A percentile compares a stretch with the other conserved stretches of the same genome.
Conservation (phyloP, 2,113 vertebrate species). For the Malurus melanocephalus region DNA sequence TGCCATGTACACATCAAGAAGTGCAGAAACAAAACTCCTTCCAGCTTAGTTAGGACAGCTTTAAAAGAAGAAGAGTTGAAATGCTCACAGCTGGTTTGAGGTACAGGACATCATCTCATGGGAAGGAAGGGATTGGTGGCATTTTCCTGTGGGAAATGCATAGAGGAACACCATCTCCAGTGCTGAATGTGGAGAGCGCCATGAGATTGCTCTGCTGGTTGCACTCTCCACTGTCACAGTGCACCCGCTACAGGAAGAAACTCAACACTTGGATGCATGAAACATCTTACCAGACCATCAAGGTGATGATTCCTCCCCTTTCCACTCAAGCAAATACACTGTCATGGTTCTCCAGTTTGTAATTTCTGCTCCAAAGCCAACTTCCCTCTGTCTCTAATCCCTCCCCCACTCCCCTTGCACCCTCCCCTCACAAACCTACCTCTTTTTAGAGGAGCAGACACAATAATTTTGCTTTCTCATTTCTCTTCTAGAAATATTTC, state of each 20-base stretch:
- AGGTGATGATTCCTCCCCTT: background rate
- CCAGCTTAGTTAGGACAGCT: background rate
- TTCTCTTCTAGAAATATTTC: background rate
- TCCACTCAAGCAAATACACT: background rate
- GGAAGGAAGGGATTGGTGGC: background rate
- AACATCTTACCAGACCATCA: background rate
- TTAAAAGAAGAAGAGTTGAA: background rate
- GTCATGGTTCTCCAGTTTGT: background rate
- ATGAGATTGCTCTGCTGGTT: rapidly evolving
- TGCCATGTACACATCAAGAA: background rate
- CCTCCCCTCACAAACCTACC: background rate
- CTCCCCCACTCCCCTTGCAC: background rate
- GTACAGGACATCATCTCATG: background rate
- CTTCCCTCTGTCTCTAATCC: background rate
- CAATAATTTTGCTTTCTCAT: background rate
- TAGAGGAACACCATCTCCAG: background rate
- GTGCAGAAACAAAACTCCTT: background rate
- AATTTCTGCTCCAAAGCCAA: background rate
- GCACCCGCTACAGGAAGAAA: background rate
- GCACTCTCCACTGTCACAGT: background rate
- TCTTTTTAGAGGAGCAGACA: background rate
- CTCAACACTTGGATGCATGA: background rate
- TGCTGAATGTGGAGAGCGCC: background rate
- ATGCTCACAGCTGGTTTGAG: background rate
- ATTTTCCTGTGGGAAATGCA: background rate